Conservation (phyloP, 2,113 vertebrate genomes). For the Siniperca knerii region DNA sequence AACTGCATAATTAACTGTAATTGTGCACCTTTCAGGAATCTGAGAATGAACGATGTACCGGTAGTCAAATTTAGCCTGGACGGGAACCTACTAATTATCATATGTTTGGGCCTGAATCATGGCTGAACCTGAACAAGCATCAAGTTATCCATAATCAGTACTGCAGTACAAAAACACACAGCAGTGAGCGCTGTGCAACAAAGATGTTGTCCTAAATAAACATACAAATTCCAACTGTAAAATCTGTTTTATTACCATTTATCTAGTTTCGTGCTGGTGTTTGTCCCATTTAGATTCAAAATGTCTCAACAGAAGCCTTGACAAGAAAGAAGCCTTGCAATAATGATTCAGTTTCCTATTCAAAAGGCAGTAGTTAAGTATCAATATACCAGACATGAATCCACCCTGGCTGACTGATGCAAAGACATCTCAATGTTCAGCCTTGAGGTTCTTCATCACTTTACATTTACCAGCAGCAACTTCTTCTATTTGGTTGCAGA, state of each 20-base stretch:
- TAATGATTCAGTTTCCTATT: background rate
- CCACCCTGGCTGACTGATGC: conserved; percentile 7
- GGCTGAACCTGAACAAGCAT: conserved; percentile 12
- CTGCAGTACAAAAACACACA: background rate
- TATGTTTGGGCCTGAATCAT: background rate
- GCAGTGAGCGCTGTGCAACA: background rate
- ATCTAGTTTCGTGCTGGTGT: background rate
- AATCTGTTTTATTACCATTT: background rate
- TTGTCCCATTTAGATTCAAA: background rate
- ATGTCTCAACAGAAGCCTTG: background rate
- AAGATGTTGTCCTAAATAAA: background rate
- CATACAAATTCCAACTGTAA: background rate
- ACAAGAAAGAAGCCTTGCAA: background rate
- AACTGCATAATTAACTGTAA: background rate
- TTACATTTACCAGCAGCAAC: background rate
- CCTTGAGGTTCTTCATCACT: conserved; percentile 19
- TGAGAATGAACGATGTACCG: background rate
- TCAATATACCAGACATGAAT: conserved; percentile 3
- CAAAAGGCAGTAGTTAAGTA: background rate
- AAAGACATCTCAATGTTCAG: conserved; percentile 3
- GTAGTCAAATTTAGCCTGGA: background rate
- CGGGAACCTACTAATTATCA: conserved; percentile 9
- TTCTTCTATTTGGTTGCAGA: background rate
- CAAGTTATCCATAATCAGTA: background rate
- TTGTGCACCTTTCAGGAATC: background rate